Evolutionary conservation across 2,888 invertebrate species (phyloP), one percentile per base, ranked within the genome.

Genomic region (Desoria tigrina): DNA sequence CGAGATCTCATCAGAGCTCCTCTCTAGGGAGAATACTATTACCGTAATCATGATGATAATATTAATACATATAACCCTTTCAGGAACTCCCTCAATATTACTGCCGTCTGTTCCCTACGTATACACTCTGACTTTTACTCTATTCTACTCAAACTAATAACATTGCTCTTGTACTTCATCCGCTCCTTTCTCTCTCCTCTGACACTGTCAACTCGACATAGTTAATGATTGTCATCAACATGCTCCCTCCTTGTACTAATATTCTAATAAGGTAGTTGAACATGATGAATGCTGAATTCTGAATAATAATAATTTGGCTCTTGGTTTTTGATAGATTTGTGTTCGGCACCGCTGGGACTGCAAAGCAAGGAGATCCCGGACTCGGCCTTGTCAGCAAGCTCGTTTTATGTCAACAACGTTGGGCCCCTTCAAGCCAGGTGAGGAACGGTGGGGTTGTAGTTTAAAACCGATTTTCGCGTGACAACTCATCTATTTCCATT

Each of bases 381-480:
- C 82, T 84, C 84, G 77, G 90, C 90, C 87, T 93, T 79, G 54
- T 86, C 86, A 66, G 92, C 92, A 72, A 92, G 90, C 81, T 92
- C 92, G 53, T 89, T 90, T 75, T 92, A 90, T 83, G 90, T 92
- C 82, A 86, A 87, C 78, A 90, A 89, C 80, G 92, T 92, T 69
- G 93, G 92, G 74, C 91, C 93, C 55, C 88, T 89, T 78, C 88
- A 90, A 79, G 91, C 88, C 81, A 87, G 94, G 93, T 92, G 81
- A 81, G 42, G 14, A 32, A 32, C 11, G 7, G 18, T 49, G 18
- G 18, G 37, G 3, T n/a, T 23, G 3, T 50, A 2, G 18, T 42
- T 28, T 61, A 49, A 61, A 62, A 62, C 24, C 42, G 26, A 62
- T 62, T 62, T 62, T 62, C 39, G 61, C 62, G 62, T 62, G 62